phyloP scores from a whole-genome alignment of 2,797 vertebrate genomes.

The Limosa lapponica region DNA sequence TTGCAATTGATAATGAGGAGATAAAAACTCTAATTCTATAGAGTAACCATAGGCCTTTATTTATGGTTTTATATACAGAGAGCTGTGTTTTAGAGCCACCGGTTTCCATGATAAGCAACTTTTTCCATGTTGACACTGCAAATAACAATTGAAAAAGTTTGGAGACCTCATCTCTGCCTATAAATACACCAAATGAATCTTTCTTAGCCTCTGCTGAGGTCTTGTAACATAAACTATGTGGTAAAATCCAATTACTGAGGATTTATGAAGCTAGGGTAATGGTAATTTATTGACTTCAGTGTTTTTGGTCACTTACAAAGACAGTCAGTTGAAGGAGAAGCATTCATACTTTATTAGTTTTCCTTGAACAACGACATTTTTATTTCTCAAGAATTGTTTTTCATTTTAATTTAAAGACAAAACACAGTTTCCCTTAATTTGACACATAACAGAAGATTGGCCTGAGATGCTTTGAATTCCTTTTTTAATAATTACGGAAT shows the following conservation, averaged over 20 bases:
- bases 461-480: neutral
- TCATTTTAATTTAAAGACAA: slow-evolving; percentile 23
- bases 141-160: neutral
- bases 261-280: slow-evolving; percentile 35
- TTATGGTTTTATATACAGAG: neutral
- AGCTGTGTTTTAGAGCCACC: neutral
- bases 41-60: neutral
- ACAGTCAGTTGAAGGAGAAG: neutral
- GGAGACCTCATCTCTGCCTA: neutral
- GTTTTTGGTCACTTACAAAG: slow-evolving; percentile 34
- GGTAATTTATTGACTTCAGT: slow-evolving; percentile 38
- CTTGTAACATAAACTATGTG: neutral
- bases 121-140: neutral
- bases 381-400: neutral
- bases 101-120: neutral
- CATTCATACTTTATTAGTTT: slow-evolving; percentile 46
- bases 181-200: neutral
- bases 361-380: slow-evolving; percentile 34
- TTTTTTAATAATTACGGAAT: slow-evolving; percentile 9
- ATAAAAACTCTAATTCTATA: neutral
- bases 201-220: neutral
- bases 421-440: slow-evolving; percentile 22
- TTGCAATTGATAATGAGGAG: neutral
- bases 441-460: neutral
- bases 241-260: neutral